Conservation (phyloP, 2,797 vertebrate species). For the Coluber constrictor region DNA sequence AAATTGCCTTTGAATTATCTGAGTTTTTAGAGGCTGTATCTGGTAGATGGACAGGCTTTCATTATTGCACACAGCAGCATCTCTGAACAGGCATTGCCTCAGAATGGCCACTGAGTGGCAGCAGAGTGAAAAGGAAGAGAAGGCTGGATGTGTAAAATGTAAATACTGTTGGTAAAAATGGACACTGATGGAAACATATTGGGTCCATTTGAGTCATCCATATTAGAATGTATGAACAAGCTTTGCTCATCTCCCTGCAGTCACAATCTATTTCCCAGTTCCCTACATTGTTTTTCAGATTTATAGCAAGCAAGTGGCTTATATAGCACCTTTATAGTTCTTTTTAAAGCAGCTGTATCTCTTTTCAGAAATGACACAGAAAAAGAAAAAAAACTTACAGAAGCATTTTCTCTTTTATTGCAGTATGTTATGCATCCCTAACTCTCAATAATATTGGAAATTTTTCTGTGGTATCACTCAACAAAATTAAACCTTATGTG, state of each 20-base stretch:
- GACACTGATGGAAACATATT: background rate
- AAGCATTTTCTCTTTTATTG: background rate
- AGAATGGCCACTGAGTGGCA: conserved; percentile 2
- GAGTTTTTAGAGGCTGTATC: background rate
- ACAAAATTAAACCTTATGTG: background rate
- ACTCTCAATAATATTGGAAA: background rate
- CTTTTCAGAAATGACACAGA: background rate
- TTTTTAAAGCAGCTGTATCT: background rate
- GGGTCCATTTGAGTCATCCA: no score
- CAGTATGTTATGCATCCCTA: background rate
- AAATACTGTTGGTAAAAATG: background rate
- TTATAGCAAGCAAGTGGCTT: background rate
- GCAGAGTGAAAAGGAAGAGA: background rate
- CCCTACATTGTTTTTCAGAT: background rate
- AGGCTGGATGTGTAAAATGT: background rate
- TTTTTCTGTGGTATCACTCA: background rate
- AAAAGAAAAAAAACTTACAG: background rate
- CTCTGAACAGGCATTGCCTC: background rate
- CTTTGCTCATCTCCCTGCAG: background rate
- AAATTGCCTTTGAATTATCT: background rate
- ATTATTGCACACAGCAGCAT: background rate
- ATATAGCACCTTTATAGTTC: background rate
- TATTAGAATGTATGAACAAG: background rate
- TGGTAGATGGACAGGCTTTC: background rate
- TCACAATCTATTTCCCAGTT: background rate